A percentile compares a stretch with the other conserved stretches of the same genome.
Conservation (phyloP, 2,888 invertebrate genomes). For the Drosophila dives region DNA sequence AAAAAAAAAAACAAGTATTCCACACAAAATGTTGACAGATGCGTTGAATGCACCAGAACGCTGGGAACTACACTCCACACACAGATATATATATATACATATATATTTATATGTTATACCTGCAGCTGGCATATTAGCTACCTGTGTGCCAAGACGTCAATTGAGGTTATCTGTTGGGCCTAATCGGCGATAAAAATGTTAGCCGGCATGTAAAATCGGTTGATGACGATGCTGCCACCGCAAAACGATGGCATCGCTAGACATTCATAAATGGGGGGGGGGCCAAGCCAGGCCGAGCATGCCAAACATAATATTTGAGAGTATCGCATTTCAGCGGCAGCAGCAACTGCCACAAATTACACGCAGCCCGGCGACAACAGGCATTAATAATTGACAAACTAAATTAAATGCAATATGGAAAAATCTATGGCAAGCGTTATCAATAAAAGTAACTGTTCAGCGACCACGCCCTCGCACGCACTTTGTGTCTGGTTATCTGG, state of each 20-base stretch:
- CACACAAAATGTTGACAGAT: slow-evolving; percentile 59
- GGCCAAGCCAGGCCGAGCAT: slow-evolving; percentile 22
- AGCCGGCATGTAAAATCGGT: slow-evolving; percentile 66
- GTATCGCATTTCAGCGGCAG: slow-evolving; percentile 69
- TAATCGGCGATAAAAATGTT: slow-evolving; percentile 71
- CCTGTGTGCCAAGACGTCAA: slow-evolving; percentile 27
- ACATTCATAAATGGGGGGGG: slow-evolving; percentile 63
- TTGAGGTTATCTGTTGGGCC: slow-evolving; percentile 55
- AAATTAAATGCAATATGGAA: slow-evolving; percentile 64
- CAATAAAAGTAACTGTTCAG: slow-evolving; percentile 65
- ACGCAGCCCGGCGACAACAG: slow-evolving; percentile 66
- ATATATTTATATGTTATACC: neutral
- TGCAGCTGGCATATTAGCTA: slow-evolving; percentile 22
- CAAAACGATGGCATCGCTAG: slow-evolving; percentile 53
- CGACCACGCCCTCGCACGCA: slow-evolving; percentile 73
- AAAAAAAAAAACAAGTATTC: slow-evolving; percentile 32
- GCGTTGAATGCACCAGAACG: slow-evolving; percentile 35
- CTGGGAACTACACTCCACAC: slow-evolving; percentile 31
- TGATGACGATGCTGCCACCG: slow-evolving; percentile 55
- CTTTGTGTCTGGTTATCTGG: slow-evolving; percentile 30
- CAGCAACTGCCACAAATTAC: slow-evolving; percentile 75
- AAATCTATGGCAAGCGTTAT: slow-evolving; percentile 65
- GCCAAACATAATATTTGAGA: slow-evolving; percentile 27
- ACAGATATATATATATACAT: neutral
- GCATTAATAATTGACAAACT: slow-evolving; percentile 74